A percentile compares a stretch with the other conserved stretches of the same genome.
Conservation (phyloP, 2,888 invertebrate genomes). For the Plebejus anna region DNA sequence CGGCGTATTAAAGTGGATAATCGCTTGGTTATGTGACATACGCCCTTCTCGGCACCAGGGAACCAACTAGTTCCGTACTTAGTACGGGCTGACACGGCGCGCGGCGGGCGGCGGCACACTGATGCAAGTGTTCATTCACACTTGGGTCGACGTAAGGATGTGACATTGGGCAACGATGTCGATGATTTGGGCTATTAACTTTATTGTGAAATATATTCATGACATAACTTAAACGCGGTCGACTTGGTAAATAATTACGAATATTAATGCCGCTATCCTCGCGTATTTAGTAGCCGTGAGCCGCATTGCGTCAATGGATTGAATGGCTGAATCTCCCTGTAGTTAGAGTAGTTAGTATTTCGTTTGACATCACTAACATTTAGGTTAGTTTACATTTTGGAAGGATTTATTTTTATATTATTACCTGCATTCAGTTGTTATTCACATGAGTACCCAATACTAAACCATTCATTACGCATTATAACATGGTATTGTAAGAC, state of each 20-base stretch:
- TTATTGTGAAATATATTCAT: constrained; percentile 18
- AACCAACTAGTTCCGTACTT: constrained; percentile 59
- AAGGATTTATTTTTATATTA: neutral
- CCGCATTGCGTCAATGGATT: neutral
- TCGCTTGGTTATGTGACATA: constrained; percentile 35
- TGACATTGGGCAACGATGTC: constrained; percentile 33
- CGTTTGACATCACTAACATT: neutral
- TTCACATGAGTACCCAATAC: neutral
- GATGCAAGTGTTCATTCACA: constrained; percentile 67
- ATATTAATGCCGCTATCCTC: constrained; percentile 3
- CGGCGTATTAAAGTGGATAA: neutral
- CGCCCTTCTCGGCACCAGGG: constrained; percentile 46
- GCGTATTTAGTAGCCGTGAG: neutral
- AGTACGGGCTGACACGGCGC: constrained; percentile 71
- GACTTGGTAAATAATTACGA: constrained; percentile 1
- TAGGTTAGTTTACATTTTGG: no score
- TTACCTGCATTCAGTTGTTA: neutral
- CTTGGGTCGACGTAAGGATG: constrained; percentile 55
- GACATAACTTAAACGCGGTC: constrained; percentile 4
- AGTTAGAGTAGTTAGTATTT: neutral
- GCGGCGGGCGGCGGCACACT: constrained; percentile 54
- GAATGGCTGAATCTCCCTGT: neutral
- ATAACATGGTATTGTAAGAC: neutral
- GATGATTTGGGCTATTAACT: constrained; percentile 25
- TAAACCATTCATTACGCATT: neutral